Evolutionary conservation across 2,888 invertebrate species (phyloP).

Genomic region (Hermaeophaga mercurialis): DNA sequence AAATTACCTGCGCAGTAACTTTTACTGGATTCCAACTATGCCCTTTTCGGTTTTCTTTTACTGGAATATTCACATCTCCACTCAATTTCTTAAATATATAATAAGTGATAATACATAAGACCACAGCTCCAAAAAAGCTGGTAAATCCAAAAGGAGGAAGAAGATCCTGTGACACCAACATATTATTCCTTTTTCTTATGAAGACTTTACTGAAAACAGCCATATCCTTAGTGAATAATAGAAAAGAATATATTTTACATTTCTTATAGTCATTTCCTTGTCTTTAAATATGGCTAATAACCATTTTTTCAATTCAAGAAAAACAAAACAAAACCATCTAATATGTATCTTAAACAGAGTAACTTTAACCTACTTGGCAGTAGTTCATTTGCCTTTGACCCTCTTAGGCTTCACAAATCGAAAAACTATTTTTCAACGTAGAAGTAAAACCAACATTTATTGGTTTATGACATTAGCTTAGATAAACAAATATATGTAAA

Average conservation of each 20-base stretch:
- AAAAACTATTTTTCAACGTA: too few relatives aligned
- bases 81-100: slow-evolving; percentile 58
- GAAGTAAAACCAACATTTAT: too few relatives aligned
- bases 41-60: slow-evolving; percentile 60
- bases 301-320: too few relatives aligned
- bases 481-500: too few relatives aligned
- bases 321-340: slow-evolving; percentile 4
- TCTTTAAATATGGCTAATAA: too few relatives aligned
- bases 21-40: slow-evolving; percentile 62
- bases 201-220: slow-evolving; percentile 47
- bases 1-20: slow-evolving; percentile 57
- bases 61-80: slow-evolving; percentile 58
- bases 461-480: too few relatives aligned
- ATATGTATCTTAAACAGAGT: background rate
- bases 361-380: background rate
- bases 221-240: background rate
- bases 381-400: too few relatives aligned
- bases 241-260: too few relatives aligned
- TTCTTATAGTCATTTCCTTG: too few relatives aligned
- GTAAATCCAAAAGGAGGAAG: slow-evolving; percentile 52
- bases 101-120: slow-evolving; percentile 58
- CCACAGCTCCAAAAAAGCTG: slow-evolving; percentile 58
- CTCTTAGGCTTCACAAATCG: too few relatives aligned
- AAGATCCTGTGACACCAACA: slow-evolving; percentile 48
- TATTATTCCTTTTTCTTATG: slow-evolving; percentile 37